Base-by-base conservation (phyloP, 2,888 invertebrate genomes). In the Eilema griseolum region DNA sequence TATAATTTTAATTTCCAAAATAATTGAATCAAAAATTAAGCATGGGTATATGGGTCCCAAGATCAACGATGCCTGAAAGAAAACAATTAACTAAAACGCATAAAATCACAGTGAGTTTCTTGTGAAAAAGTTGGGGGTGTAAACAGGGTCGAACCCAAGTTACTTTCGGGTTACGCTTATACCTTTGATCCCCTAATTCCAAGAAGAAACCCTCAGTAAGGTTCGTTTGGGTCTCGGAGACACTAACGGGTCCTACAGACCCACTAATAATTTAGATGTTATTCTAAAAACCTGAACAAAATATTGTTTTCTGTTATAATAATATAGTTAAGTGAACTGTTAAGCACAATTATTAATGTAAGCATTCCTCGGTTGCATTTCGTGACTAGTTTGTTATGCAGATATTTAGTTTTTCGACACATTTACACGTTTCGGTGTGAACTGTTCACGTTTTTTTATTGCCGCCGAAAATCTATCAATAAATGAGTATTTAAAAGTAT, bases 341-440 rank as follows among this genome's bases (percentile, higher is more conserved):
- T 37, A 65, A 66, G 70, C 72, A 68, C 65, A 70, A 70, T 41
- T 72, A 70, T 41, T 72, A 65, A 73, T 73, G 37, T 72, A 79
- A 52, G 73, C 82, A 82, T 81, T 81, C 83, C 77, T 66, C 24
- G 8, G 59, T 83, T 75, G 83, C 83, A 82, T 83, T 82, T 68
- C 72, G 46, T 62, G n/a, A 61, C 7, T 23, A 66, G 28, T 71
- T 26, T 65, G 20, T 60, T 57, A 24, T 63, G n/a, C 8, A 33
- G 26, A 64, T 61, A 57, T 65, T 65, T 67, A 41, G 64, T 67
- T 71, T 71, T 67, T 26, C 23, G 59, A 60, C 52, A 24, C 12
- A 20, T 60, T 67, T 67, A 65, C 33, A 28, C 65, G 28, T 61
- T 80, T 74, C 62, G 62, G 60, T 69, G 68, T 70, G 64, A 71